Evolutionary conservation across 2,113 vertebrate genomes (phyloP).

Genomic region (Oceanites oceanicus): DNA sequence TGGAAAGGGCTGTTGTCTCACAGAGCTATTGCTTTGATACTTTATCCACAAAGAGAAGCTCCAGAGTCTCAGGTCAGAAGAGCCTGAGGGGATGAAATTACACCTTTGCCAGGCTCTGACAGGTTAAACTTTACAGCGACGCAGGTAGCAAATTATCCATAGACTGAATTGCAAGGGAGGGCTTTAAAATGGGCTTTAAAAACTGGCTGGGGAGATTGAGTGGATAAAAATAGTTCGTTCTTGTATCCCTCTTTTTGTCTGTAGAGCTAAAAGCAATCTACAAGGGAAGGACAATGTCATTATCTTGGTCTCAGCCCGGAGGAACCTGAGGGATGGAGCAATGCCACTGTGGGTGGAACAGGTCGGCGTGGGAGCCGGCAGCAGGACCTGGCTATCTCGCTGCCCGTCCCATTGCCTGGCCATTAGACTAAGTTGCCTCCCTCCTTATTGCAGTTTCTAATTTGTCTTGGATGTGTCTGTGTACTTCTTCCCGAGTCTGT

Average conservation of each 20-base stretch:
- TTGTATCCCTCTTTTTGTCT: not conserved
- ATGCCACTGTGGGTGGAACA: not conserved
- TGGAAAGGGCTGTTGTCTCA: conserved; percentile 39
- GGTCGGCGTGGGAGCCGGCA: not conserved
- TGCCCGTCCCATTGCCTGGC: not conserved
- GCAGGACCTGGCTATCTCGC: not conserved
- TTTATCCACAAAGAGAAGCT: conserved; percentile 63
- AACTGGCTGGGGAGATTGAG: not conserved
- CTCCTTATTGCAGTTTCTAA: not conserved
- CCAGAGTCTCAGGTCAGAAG: conserved; percentile 48
- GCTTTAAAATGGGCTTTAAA: conserved; percentile 58
- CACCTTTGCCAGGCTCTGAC: conserved; percentile 60
- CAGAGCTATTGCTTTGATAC: conserved; percentile 56
- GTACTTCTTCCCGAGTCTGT: not conserved
- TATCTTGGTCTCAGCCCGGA: not conserved
- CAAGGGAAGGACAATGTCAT: not conserved
- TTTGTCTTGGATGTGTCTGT: not conserved
- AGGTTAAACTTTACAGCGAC: conserved; percentile 61
- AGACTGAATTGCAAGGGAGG: conserved; percentile 46
- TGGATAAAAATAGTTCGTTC: conserved; percentile 27
- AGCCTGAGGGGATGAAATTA: conserved; percentile 74
- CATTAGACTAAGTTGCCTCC: not conserved
- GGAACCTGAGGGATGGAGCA: not conserved
- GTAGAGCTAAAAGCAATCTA: not conserved
- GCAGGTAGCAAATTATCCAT: conserved; percentile 56